Base-by-base conservation (phyloP, 2,888 invertebrate species). In the Pseudanteris insignis region DNA sequence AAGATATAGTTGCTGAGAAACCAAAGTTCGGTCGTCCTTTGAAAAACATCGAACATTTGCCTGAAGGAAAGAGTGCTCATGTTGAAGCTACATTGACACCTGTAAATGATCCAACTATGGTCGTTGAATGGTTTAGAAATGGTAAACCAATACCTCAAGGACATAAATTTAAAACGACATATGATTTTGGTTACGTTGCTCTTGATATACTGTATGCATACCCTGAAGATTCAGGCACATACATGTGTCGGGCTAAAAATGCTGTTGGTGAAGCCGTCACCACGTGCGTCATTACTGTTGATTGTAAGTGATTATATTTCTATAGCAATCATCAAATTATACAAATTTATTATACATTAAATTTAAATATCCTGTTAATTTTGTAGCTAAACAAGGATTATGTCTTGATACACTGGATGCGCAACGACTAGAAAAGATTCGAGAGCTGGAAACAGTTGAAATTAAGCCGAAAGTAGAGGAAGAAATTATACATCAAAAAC, bases 151-250 rank as follows among this genome's bases (percentile, higher is more conserved):
- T 99, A 71, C 91, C 91, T 74, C 90, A 91, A 76, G 94, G 96
- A 37, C 96, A 96, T 79, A 88, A 98, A 66, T 98, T 96, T 82
- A 94, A 94, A 81, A 94, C 96, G 3, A 94, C 94, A 44, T 94
- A 97, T 79, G 98, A 99, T 81, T 98, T 99, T 78, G 98, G 98
- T 53, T 97, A 96, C 78, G 97, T 97, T 21, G 94, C 96, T 25
- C 83, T 99, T 68, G 98, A 99, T 77, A 93, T 99, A 68, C 84
- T 96, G 47, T 18, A 18, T 18, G 95, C 96, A 29, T 96, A 96
- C 79, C 90, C 96, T 28, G 97, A 98, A 84, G 98, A 99, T 78
- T 91, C 92, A 47, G 98, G 98, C 57, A 92, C 94, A 43, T 98
- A 97, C 81, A 94, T 94, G 89, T 96, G 96, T 84, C 90, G 90